These are phyloP conservation scores for Lepeophtheirus nordmannii DNA, from an alignment of 2,888 invertebrate genomes.

Conservation along the genomic window DNA sequence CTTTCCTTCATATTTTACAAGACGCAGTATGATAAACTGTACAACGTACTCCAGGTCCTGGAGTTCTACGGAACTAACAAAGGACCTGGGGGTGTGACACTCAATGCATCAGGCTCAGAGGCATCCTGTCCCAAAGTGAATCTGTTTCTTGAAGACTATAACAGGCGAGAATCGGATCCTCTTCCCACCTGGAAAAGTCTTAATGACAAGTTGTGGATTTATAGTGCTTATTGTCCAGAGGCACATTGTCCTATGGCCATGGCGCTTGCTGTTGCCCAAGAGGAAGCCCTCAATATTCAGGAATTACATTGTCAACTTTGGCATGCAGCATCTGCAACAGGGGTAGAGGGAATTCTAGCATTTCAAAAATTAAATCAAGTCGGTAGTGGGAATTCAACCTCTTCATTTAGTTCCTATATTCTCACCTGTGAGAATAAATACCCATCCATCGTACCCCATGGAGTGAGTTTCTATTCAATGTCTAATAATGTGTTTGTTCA, in stretches of 20 bases:
- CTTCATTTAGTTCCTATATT: background rate
- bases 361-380: background rate
- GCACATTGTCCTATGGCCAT: conserved; percentile 4
- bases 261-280: background rate
- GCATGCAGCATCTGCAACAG: background rate
- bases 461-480: background rate
- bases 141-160: background rate
- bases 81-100: background rate
- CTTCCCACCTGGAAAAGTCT: conserved; percentile 10
- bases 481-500: too few species aligned
- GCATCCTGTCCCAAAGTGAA: background rate
- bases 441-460: background rate
- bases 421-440: conserved; percentile 16
- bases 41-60: conserved; percentile 66
- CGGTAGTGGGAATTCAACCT: background rate
- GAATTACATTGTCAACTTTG: conserved; percentile 3
- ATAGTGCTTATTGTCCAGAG: conserved; percentile 14
- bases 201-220: background rate
- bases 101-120: background rate
- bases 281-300: background rate
- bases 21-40: conserved; percentile 64
- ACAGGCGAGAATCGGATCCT: background rate
- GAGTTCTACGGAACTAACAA: conserved; percentile 57
- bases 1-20: conserved; percentile 60
- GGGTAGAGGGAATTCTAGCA: background rate